phyloP scores from a whole-genome alignment of 2,113 vertebrate genomes.

The Girardinichthys multiradiatus region DNA sequence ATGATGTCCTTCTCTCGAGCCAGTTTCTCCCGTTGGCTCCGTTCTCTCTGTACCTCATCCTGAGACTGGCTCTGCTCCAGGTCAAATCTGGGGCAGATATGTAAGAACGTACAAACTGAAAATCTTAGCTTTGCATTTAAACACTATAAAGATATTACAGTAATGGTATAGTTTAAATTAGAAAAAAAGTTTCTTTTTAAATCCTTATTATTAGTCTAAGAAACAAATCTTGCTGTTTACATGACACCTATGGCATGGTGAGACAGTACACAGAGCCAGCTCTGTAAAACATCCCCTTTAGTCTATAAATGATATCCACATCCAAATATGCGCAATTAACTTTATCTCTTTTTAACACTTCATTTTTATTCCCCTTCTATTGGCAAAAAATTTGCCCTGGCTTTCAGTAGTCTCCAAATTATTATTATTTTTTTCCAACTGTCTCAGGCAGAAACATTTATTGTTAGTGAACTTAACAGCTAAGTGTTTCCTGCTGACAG shows the following conservation, averaged over 20 bases:
- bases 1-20: conserved; percentile 90
- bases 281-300: background rate
- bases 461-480: conserved; percentile 68
- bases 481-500: conserved; percentile 75
- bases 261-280: background rate
- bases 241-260: background rate
- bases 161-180: too few relatives aligned
- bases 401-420: conserved; percentile 59
- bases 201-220: background rate
- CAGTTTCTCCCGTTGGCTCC: conserved; percentile 88
- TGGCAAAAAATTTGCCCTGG: conserved; percentile 53
- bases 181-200: background rate
- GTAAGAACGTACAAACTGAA: conserved; percentile 18
- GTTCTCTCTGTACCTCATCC: conserved; percentile 90
- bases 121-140: conserved; percentile 2
- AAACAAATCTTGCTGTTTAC: background rate
- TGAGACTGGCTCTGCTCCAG: conserved; percentile 90
- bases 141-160: background rate
- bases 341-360: conserved; percentile 36
- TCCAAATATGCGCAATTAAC: background rate
- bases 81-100: conserved; percentile 86
- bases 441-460: conserved; percentile 66
- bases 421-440: conserved; percentile 54
- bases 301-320: background rate
- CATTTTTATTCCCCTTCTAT: conserved; percentile 44